phyloP scores from a whole-genome alignment of 37 sponge, comb jelly and placozoan species.

The Halichondria panicea region DNA sequence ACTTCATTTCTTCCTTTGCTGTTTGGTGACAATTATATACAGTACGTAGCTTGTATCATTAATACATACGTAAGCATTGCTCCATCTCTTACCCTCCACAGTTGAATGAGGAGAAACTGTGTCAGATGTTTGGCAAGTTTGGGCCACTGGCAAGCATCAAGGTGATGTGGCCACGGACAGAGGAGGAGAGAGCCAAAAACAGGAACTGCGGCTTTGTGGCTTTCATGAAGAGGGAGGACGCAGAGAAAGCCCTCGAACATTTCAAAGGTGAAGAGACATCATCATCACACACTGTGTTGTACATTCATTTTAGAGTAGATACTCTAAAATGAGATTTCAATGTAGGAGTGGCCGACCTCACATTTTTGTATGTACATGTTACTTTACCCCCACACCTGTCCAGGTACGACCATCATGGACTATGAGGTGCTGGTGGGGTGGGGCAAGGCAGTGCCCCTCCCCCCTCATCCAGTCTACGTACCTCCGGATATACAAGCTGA shows the following conservation, averaged over 20 bases:
- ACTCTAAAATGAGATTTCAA: too few species aligned
- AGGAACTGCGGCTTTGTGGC: constrained; percentile 99
- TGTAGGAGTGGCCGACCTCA: too few species aligned
- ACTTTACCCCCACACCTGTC: too few species aligned
- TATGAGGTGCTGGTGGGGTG: constrained; percentile 94
- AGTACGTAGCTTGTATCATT: too few species aligned
- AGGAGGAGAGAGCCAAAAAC: constrained; percentile 91
- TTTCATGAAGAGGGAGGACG: constrained; percentile 95
- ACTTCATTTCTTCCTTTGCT: neutral
- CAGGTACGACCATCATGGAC: constrained; percentile 93
- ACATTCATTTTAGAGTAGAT: neutral
- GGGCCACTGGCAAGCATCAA: constrained; percentile 98
- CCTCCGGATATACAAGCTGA: constrained; percentile 73
- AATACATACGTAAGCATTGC: neutral
- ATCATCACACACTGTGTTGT: neutral
- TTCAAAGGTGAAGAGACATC: constrained; percentile 71
- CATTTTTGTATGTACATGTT: too few species aligned
- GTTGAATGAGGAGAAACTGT: constrained; percentile 98
- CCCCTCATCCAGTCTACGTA: constrained; percentile 91
- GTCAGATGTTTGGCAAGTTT: constrained; percentile 95
- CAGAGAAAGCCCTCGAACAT: constrained; percentile 72
- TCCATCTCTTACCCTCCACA: too few species aligned
- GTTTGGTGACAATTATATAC: too few species aligned
- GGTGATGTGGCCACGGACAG: constrained; percentile 99
- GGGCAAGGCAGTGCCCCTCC: constrained; percentile 97